Evolutionary conservation across 1,140 invertebrate genomes (phyloP).

Genomic region (Zophobas atratus): DNA sequence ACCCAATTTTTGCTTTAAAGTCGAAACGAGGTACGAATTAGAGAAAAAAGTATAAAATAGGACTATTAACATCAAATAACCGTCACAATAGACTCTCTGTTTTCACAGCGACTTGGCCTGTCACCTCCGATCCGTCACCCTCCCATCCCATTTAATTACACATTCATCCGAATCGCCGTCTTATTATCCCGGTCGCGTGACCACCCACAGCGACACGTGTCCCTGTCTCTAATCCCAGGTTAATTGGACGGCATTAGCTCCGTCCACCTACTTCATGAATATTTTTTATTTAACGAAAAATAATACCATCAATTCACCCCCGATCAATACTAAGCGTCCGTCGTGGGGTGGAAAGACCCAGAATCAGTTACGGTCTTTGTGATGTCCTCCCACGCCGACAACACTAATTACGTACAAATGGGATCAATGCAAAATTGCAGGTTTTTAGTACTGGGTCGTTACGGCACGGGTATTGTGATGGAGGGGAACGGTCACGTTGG

Average conservation of each 20-base stretch:
- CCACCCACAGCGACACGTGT: slow-evolving; percentile 23
- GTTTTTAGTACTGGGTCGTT: background rate
- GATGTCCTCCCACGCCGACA: background rate
- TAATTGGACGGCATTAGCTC: slow-evolving; percentile 17
- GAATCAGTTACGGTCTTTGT: background rate
- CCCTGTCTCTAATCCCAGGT: slow-evolving; percentile 35
- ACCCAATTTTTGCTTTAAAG: too few species aligned
- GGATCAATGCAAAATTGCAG: slow-evolving; percentile 1
- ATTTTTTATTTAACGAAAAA: slow-evolving; percentile 5
- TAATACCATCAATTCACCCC: too few species aligned
- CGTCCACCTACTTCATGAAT: background rate
- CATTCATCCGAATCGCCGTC: background rate
- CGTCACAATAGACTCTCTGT: background rate
- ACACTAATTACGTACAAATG: slow-evolving; percentile 1
- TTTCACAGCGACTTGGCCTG: background rate
- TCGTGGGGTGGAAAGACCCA: background rate
- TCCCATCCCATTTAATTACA: slow-evolving; percentile 2
- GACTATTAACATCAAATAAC: too few species aligned
- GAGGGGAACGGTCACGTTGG: slow-evolving; percentile 2
- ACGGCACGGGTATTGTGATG: background rate
- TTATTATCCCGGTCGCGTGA: slow-evolving; percentile 27
- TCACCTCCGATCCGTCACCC: background rate
- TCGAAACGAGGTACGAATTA: too few species aligned
- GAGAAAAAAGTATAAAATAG: too few species aligned
- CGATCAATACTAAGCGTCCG: too few species aligned